Evolutionary conservation across 2,113 vertebrate species (phyloP).

Genomic region (Crocuta crocuta): DNA sequence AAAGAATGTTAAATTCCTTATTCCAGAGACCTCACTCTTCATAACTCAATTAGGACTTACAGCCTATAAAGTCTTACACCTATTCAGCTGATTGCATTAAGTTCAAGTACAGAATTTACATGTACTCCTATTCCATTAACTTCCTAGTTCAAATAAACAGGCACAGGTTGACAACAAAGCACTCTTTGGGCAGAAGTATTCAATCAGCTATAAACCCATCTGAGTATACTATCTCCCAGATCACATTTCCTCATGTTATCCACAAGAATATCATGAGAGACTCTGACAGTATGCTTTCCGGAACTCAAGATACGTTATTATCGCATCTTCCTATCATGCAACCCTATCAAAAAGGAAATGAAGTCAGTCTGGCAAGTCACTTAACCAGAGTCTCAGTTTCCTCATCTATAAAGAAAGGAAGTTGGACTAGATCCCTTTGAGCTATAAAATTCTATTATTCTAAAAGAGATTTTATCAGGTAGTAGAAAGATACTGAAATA

Average conservation of each 20-base stretch:
- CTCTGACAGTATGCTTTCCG: slow-evolving; percentile 59
- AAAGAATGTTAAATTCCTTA: slow-evolving; percentile 45
- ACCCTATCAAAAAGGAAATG: slow-evolving; percentile 70
- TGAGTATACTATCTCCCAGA: slow-evolving; percentile 46
- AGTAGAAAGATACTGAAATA: slow-evolving; percentile 73
- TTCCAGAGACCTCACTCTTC: neutral
- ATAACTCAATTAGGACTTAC: slow-evolving; percentile 25
- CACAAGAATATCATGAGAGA: slow-evolving; percentile 42
- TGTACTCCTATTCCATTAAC: slow-evolving; percentile 24
- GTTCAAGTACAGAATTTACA: slow-evolving; percentile 55
- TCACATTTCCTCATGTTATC: slow-evolving; percentile 56
- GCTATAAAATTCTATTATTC: slow-evolving; percentile 76
- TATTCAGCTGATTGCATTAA: slow-evolving; percentile 37
- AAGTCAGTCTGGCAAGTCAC: slow-evolving; percentile 60
- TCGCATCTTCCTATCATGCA: slow-evolving; percentile 54
- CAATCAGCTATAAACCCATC: slow-evolving; percentile 50
- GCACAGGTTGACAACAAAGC: slow-evolving; percentile 40
- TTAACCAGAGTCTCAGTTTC: slow-evolving; percentile 74
- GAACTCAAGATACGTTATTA: slow-evolving; percentile 57
- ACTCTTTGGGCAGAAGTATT: slow-evolving; percentile 55
- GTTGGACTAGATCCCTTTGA: slow-evolving; percentile 67
- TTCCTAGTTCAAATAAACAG: slow-evolving; percentile 51
- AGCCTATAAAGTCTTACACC: neutral
- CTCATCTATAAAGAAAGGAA: slow-evolving; percentile 73
- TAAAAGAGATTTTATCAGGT: slow-evolving; percentile 75